phyloP scores from a whole-genome alignment of 1,140 invertebrate species.

The Mylabris phalerata region DNA sequence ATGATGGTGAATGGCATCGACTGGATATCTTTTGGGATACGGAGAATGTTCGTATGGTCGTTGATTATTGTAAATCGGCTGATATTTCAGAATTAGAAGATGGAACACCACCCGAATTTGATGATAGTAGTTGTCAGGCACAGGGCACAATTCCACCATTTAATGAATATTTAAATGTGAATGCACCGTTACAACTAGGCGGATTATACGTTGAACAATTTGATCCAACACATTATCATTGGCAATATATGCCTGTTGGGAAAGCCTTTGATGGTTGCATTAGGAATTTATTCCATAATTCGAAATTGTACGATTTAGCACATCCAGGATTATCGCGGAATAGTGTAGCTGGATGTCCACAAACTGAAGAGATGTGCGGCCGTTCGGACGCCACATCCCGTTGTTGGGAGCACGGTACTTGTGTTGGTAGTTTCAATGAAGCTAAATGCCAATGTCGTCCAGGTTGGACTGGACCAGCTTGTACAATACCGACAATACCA shows the following conservation, averaged over 20 bases:
- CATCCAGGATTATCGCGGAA: slow-evolving; percentile 78
- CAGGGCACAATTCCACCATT: slow-evolving; percentile 84
- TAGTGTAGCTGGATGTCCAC: slow-evolving; percentile 80
- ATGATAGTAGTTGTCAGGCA: slow-evolving; percentile 82
- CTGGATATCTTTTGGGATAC: slow-evolving; percentile 94
- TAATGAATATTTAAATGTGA: slow-evolving; percentile 95
- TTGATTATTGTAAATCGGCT: slow-evolving; percentile 85
- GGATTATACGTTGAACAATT: slow-evolving; percentile 82
- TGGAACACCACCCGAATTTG: slow-evolving; percentile 76
- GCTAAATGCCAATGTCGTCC: slow-evolving; percentile 87
- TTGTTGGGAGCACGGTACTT: slow-evolving; percentile 87
- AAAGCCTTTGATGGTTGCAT: slow-evolving; percentile 94
- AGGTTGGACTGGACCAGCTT: slow-evolving; percentile 83
- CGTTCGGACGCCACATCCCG: slow-evolving; percentile 71
- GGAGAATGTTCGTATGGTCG: slow-evolving; percentile 83
- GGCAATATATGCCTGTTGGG: slow-evolving; percentile 78
- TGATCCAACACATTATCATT: slow-evolving; percentile 77
- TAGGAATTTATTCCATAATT: slow-evolving; percentile 91
- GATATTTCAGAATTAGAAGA: slow-evolving; percentile 82
- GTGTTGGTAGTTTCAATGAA: slow-evolving; percentile 82
- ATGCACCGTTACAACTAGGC: slow-evolving; percentile 89
- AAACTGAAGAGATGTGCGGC: slow-evolving; percentile 82
- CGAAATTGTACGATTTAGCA: slow-evolving; percentile 87
- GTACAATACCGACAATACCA: slow-evolving; percentile 75
- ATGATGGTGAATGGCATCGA: slow-evolving; percentile 94